A percentile compares a stretch with the other conserved stretches of the same genome.
These are phyloP conservation scores for Epirrita christyi DNA, from an alignment of 2,888 invertebrate genomes.

Conservation along the genomic window DNA sequence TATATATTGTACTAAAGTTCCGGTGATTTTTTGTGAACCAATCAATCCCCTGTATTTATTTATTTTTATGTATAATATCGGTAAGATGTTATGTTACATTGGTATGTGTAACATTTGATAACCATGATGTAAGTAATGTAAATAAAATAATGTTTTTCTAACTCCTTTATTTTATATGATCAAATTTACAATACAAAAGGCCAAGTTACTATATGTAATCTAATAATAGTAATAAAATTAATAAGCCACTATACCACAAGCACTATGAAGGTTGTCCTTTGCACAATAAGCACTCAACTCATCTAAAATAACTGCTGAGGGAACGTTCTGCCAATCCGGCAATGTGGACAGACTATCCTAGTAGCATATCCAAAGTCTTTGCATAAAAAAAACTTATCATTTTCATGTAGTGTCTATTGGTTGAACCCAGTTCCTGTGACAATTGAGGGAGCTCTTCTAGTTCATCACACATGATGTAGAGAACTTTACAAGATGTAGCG, in stretches of 20 bases:
- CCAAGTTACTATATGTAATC: no score
- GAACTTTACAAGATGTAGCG: conserved; percentile 68
- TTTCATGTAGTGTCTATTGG: conserved; percentile 71
- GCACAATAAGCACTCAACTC: conserved; percentile 63
- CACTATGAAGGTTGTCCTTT: conserved; percentile 57
- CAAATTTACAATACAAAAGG: no score
- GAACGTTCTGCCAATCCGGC: conserved; percentile 69
- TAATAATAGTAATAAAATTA: no score
- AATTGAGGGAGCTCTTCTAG: conserved; percentile 70
- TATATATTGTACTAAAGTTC: conserved; percentile 91
- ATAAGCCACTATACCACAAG: conserved; percentile 67
- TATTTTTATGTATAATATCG: no score
- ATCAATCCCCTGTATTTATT: conserved; percentile 46
- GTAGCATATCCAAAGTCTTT: conserved; percentile 56
- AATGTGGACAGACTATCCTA: conserved; percentile 66
- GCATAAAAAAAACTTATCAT: conserved; percentile 77
- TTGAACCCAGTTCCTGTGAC: conserved; percentile 62
- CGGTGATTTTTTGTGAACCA: conserved; percentile 73
- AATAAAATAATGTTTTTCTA: no score
- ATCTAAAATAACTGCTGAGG: conserved; percentile 70
- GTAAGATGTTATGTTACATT: no score
- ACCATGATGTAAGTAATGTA: no score
- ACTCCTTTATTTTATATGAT: no score
- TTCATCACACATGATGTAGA: conserved; percentile 69
- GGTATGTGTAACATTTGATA: no score